phyloP scores from a whole-genome alignment of 2,888 invertebrate species.

The Coenonympha arcania region DNA sequence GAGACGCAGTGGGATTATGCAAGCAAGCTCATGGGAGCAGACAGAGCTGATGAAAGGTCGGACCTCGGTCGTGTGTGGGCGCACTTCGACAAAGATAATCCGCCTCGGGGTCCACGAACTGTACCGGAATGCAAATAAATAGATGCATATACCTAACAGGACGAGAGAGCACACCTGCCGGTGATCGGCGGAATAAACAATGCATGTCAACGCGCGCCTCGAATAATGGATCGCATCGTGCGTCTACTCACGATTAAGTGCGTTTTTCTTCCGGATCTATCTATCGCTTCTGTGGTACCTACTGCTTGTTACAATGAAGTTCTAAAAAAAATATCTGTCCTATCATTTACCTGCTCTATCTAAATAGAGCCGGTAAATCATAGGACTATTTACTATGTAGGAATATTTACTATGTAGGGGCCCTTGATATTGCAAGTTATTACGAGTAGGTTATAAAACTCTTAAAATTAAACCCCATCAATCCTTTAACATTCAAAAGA shows the following conservation, averaged over 20 bases:
- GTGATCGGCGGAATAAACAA: conserved; percentile 63
- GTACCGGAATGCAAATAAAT: conserved; percentile 70
- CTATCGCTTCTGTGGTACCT: conserved; percentile 27
- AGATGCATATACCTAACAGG: conserved; percentile 57
- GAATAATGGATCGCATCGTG: conserved; percentile 35
- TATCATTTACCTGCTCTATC: no score
- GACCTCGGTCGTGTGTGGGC: conserved; percentile 49
- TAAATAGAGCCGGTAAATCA: no score
- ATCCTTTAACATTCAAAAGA: no score
- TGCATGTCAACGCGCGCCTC: conserved; percentile 49
- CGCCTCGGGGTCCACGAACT: conserved; percentile 62
- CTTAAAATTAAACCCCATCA: no score
- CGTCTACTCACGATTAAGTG: conserved; percentile 30
- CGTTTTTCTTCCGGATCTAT: conserved; percentile 33
- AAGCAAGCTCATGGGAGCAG: conserved; percentile 40
- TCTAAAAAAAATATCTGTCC: no score
- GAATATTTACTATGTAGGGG: no score
- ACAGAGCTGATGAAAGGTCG: conserved; percentile 52
- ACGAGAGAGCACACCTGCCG: conserved; percentile 65
- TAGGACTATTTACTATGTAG: no score
- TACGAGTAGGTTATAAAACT: no score
- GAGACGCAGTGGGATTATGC: conserved; percentile 33
- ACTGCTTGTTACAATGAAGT: conserved; percentile 22
- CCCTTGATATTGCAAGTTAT: no score
- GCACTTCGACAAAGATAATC: conserved; percentile 56